A percentile compares a stretch with the other conserved stretches of the same genome.
phyloP scores from a whole-genome alignment of 2,888 invertebrate genomes.

The Hypercompe scribonia region DNA sequence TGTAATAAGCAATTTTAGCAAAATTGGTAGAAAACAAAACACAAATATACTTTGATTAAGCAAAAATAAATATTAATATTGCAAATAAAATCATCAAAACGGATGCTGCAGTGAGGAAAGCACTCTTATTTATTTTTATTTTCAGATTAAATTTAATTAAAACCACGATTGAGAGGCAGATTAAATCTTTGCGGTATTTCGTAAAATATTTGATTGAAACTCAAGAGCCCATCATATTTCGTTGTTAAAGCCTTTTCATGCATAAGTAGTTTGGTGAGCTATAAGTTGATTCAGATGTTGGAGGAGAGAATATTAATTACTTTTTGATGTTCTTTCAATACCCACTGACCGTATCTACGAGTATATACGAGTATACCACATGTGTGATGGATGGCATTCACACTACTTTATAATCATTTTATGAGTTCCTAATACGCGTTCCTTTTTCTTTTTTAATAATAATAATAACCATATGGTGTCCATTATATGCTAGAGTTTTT shows the following conservation, averaged over 20 bases:
- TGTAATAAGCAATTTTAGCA: not conserved
- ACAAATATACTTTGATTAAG: not conserved
- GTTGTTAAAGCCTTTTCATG: constrained; percentile 2
- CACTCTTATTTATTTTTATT: constrained; percentile 13
- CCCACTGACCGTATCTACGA: not conserved
- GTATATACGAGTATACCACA: too few species aligned
- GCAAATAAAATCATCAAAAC: constrained; percentile 15
- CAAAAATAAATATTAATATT: not conserved
- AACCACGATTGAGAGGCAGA: constrained; percentile 10
- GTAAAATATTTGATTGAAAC: constrained; percentile 20
- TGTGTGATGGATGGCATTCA: not conserved
- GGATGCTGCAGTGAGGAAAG: not conserved
- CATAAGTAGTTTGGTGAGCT: not conserved
- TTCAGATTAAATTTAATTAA: constrained; percentile 22
- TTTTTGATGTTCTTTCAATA: not conserved
- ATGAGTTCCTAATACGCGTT: too few species aligned
- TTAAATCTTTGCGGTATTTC: constrained; percentile 13
- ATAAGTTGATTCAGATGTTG: not conserved
- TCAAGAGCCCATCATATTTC: constrained; percentile 7
- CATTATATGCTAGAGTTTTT: too few species aligned
- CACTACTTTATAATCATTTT: not conserved
- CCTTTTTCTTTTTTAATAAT: too few species aligned
- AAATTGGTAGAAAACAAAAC: not conserved
- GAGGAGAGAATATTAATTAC: not conserved
- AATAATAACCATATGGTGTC: too few species aligned